Percentiles rank a stretch among this genome's conserved stretches.
These are phyloP conservation scores for Tetrao urogallus DNA, from an alignment of 2,113 vertebrate genomes.

Conservation along the genomic window DNA sequence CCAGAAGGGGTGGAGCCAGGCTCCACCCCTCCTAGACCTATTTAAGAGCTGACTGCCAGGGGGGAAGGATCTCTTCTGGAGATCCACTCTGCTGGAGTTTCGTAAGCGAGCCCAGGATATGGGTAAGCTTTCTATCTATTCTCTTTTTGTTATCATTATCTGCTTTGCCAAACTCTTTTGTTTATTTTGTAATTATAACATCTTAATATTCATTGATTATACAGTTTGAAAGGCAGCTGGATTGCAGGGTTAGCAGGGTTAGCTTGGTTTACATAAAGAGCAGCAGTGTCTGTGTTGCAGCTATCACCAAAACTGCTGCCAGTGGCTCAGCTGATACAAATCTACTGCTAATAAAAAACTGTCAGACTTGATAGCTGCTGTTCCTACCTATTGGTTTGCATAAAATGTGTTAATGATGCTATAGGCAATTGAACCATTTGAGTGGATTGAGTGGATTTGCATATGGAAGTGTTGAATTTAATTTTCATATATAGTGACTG, in stretches of 20 bases:
- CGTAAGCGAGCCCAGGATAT: too few relatives aligned
- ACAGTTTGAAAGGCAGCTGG: background rate
- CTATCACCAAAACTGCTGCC: background rate
- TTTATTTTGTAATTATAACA: too few relatives aligned
- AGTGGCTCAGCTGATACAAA: background rate
- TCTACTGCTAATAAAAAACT: background rate
- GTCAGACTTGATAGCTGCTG: background rate
- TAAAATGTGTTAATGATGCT: background rate
- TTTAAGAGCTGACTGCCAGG: too few relatives aligned
- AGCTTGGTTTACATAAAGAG: background rate
- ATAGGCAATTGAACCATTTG: background rate
- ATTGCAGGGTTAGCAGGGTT: background rate
- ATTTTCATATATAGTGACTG: background rate
- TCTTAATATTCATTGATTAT: too few relatives aligned
- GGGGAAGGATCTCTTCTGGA: too few relatives aligned
- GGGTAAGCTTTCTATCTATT: too few relatives aligned
- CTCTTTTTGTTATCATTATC: too few relatives aligned
- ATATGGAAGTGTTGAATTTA: accelerated
- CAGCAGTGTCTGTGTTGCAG: background rate
- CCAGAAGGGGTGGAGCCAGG: too few relatives aligned
- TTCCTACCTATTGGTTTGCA: background rate
- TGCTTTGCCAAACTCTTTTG: too few relatives aligned
- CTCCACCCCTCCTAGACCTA: too few relatives aligned
- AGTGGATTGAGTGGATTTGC: background rate
- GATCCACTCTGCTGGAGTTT: too few relatives aligned